Base-by-base conservation (phyloP, 2,113 vertebrate species). In the Cyrtonyx montezumae region DNA sequence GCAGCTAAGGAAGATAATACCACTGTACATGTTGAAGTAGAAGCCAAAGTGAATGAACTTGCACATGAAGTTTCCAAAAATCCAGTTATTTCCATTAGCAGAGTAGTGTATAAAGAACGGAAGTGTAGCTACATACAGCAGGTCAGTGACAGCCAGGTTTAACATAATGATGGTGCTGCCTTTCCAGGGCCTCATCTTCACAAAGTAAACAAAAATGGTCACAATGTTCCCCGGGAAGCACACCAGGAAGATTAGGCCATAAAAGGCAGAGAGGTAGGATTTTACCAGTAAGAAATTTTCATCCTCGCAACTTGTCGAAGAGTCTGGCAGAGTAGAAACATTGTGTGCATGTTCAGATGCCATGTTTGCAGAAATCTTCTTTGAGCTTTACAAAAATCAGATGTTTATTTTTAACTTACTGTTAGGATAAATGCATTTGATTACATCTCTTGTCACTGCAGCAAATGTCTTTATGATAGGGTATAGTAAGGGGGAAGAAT, bases 1-100 rank as follows among this genome's bases (percentile, higher is more conserved):
- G 95, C 98, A 99, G 86, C 98, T 98, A 18, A 99, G 98, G 96
- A 99, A 98, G 96, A 98, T 98, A 89, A 99, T 99, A 87, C 98
- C 98, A 76, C 98, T 98, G 96, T 99, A 99, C 55, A 98, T 98
- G 86, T 99, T 99, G 97, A 99, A 98, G 96, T 99, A 98, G 97
- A 99, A 99, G 37, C 98, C 97, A 80, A 98, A 98, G 25, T 98
- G 98, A 55, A 98, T 97, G 8, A 99, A 96, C 51, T 98, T 98
- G 90, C 99, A 99, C 98, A 98, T 98, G 95, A 98, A 98, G 95
- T 98, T 97, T 34, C 98, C 98, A 65, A 99, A 99, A 75, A 98
- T 97, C 99, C 98, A 99, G 73, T 97, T 87, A 94, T 98, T 98
- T 73, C 92, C 96, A 23, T 98, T 98, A 93, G 97, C 67, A 10